A percentile compares a stretch with the other conserved stretches of the same genome.
Conservation (phyloP, 2,888 invertebrate species). For the Myathropa florea region DNA sequence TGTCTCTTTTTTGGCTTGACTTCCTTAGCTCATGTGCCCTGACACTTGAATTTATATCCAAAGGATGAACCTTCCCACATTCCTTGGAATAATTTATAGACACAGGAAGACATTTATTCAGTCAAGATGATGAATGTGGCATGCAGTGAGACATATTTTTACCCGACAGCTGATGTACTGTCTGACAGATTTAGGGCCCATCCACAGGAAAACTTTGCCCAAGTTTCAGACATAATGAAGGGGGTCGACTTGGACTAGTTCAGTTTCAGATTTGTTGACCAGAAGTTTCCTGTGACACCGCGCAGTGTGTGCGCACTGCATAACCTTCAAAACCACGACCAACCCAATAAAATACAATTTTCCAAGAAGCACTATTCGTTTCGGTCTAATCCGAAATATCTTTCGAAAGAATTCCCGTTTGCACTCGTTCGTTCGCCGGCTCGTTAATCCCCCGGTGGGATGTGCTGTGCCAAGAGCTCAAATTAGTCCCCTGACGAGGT, state of each 20-base stretch:
- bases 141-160: neutral
- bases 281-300: neutral
- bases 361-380: neutral
- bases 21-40: neutral
- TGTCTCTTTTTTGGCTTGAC: no score
- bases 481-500: neutral
- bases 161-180: neutral
- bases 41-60: neutral
- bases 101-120: neutral
- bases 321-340: neutral
- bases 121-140: neutral
- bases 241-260: no score
- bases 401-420: neutral
- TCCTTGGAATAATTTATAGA: neutral
- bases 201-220: neutral
- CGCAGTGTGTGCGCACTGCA: neutral
- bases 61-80: neutral
- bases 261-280: neutral
- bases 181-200: neutral
- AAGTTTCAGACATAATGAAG: no score
- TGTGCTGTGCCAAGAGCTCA: neutral
- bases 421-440: neutral
- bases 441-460: neutral
- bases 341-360: neutral
- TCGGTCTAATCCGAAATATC: neutral